Evolutionary conservation across 2,888 invertebrate genomes (phyloP).

Genomic region (Agrotis segetum): DNA sequence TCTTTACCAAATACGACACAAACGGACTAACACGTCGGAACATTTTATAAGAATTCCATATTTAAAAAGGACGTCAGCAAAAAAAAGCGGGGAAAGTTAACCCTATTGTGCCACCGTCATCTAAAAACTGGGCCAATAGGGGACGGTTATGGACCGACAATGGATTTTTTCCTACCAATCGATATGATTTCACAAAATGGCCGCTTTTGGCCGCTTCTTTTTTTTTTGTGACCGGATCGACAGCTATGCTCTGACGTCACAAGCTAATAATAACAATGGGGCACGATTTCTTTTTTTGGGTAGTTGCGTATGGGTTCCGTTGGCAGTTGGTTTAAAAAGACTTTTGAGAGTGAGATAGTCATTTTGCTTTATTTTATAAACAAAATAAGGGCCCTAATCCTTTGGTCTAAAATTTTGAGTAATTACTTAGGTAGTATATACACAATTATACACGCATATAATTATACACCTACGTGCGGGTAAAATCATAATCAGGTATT

Average conservation of each 20-base stretch:
- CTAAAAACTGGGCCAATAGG: conserved; percentile 89
- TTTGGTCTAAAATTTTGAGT: background rate
- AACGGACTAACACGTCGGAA: conserved; percentile 67
- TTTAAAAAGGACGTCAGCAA: conserved; percentile 77
- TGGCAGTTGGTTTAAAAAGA: conserved; percentile 1
- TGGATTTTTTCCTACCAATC: conserved; percentile 89
- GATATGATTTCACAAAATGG: conserved; percentile 88
- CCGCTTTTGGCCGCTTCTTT: conserved; percentile 72
- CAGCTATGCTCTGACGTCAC: conserved; percentile 65
- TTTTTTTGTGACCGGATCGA: conserved; percentile 66
- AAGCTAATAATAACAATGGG: conserved; percentile 63
- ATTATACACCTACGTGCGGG: no score
- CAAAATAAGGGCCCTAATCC: background rate
- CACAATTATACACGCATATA: no score
- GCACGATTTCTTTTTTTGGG: conserved; percentile 44
- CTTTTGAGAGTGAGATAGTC: background rate
- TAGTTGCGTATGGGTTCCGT: conserved; percentile 42
- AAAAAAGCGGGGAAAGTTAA: conserved; percentile 86
- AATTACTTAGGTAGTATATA: background rate
- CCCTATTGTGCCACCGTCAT: conserved; percentile 85
- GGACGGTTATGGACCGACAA: conserved; percentile 81
- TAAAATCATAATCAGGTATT: background rate
- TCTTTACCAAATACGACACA: conserved; percentile 51
- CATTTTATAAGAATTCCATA: conserved; percentile 78
- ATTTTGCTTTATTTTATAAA: background rate